These are phyloP conservation scores for Parnassius glacialis DNA, from an alignment of 2,888 invertebrate genomes.

Conservation along the genomic window DNA sequence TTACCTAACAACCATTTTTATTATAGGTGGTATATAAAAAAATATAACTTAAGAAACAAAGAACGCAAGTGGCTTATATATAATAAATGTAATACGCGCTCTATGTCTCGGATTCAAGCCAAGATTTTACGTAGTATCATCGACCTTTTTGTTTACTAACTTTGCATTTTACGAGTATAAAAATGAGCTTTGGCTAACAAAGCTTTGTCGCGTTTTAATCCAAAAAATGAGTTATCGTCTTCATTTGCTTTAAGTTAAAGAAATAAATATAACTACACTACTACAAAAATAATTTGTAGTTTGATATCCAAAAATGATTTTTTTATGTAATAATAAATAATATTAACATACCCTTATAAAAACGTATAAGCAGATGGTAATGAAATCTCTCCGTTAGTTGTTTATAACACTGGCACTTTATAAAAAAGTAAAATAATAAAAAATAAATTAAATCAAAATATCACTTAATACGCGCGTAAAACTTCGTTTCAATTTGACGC, in stretches of 20 bases:
- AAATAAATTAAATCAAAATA: neutral
- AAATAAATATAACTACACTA: neutral
- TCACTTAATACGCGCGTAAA: slow-evolving; percentile 10
- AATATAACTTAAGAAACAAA: no score
- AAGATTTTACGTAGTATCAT: slow-evolving; percentile 11
- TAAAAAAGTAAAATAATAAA: neutral
- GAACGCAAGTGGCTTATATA: neutral
- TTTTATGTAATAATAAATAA: neutral
- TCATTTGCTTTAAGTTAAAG: no score
- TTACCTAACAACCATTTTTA: no score
- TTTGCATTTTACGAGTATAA: neutral
- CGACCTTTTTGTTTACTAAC: slow-evolving; percentile 16
- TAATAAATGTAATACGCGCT: neutral
- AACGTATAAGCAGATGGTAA: neutral
- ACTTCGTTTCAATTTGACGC: slow-evolving; percentile 1
- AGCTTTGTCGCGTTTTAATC: neutral
- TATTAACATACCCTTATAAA: neutral
- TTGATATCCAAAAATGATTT: neutral
- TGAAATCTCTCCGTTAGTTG: neutral
- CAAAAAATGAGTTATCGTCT: neutral
- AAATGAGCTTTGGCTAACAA: no score
- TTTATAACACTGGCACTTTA: slow-evolving; percentile 5
- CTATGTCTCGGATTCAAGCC: slow-evolving; percentile 2
- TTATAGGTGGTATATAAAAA: no score
- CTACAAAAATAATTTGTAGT: neutral